phyloP scores from a whole-genome alignment of 2,797 vertebrate species.

The Leptodactylus fallax region DNA sequence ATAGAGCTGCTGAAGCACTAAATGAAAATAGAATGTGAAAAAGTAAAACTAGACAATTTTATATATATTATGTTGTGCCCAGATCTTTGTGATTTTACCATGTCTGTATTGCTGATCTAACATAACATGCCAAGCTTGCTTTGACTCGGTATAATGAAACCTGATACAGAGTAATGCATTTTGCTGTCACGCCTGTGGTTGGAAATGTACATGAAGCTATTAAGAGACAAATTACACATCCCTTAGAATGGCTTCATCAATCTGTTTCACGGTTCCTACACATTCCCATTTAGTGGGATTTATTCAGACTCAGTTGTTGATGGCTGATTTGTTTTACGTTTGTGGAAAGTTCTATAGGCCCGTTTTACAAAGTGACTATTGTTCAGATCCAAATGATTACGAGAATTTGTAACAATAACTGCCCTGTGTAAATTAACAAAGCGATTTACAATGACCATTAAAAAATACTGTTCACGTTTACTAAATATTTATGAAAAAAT shows the following conservation, averaged over 20 bases:
- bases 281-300: constrained; percentile 28
- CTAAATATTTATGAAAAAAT: neutral
- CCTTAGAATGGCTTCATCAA: neutral
- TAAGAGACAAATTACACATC: constrained; percentile 38
- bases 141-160: neutral
- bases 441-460: neutral
- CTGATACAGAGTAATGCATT: neutral
- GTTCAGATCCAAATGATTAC: neutral
- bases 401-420: neutral
- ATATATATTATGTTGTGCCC: neutral
- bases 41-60: neutral
- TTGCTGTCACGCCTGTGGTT: constrained; percentile 9
- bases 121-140: constrained; percentile 14
- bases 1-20: too few species aligned
- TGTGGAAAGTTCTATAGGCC: neutral
- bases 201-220: constrained; percentile 23
- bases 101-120: neutral
- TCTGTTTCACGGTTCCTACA: constrained; percentile 24
- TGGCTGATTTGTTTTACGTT: constrained; percentile 17
- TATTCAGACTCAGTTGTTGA: neutral
- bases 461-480: neutral
- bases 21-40: too few species aligned
- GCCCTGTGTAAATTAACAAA: neutral
- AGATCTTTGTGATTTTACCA: neutral
- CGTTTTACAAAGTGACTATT: neutral